A percentile compares a stretch with the other conserved stretches of the same genome.
phyloP scores from a whole-genome alignment of 2,113 vertebrate species.

The Mustela nigripes region DNA sequence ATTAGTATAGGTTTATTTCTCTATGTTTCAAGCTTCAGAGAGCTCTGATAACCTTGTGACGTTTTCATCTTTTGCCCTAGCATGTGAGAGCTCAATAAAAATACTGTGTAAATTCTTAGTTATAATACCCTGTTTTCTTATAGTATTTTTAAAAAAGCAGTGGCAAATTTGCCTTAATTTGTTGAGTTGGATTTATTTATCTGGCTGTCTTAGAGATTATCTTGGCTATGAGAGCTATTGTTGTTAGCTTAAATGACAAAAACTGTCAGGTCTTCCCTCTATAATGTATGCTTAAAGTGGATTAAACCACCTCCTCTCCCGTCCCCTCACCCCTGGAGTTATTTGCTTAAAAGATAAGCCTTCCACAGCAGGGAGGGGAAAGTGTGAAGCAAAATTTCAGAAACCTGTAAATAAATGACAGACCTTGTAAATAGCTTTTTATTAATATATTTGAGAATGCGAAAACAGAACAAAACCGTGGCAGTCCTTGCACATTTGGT shows the following conservation, averaged over 20 bases:
- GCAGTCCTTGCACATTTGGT: neutral
- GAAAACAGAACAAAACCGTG: neutral
- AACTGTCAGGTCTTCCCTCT: neutral
- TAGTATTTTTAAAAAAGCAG: neutral
- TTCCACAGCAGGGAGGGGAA: neutral
- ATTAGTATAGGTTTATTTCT: neutral
- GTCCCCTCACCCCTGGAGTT: neutral
- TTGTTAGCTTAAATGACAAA: neutral
- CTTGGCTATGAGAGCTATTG: neutral
- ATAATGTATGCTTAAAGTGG: neutral
- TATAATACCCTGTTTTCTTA: neutral
- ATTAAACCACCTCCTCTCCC: neutral
- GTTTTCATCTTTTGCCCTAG: slow-evolving; percentile 11
- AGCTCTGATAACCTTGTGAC: neutral
- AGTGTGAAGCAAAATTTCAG: neutral
- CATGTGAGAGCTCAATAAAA: slow-evolving; percentile 24
- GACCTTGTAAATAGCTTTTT: neutral
- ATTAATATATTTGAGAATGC: neutral
- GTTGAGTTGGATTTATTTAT: neutral
- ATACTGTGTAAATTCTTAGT: neutral
- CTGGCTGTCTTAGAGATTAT: neutral
- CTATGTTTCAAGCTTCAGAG: neutral
- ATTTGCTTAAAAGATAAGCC: neutral
- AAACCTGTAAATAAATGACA: neutral
- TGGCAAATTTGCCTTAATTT: neutral